Base-by-base conservation (phyloP, 2,888 invertebrate genomes). In the Incurvaria masculella region DNA sequence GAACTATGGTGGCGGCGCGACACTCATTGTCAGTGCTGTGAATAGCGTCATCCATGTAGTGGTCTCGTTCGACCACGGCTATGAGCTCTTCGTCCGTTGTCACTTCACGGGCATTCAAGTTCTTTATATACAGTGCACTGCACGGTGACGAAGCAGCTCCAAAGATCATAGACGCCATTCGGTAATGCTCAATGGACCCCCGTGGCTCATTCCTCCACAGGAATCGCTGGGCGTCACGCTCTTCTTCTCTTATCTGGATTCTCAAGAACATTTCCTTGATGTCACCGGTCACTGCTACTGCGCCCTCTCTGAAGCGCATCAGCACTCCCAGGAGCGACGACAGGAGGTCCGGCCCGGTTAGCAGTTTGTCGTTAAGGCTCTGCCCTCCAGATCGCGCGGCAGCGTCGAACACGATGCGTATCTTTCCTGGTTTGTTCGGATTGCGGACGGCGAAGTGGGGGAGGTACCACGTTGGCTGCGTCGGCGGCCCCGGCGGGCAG, bases 231-330 rank as follows among this genome's bases (percentile, higher is more conserved):
- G 51, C 50, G n/a, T 53, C 47, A n/a, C 53, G 17, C 18, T 56
- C 53, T 43, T 52, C 47, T 1, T 33, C 19, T 23, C n/a, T 42
- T 2, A 55, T 44, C 10, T 48, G 49, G 2, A 56, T 42, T 42
- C 52, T 49, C 47, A 55, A 45, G 21, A 56, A 55, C 57, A 57
- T 57, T 17, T 57, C 57, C 1, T 48, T 39, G 1, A 58, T 58
- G 45, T 57, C 54, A 0, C 51, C 56, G 1, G 49, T 49, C 1
- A 54, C 38, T 21, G 52, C 57, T 1, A 55, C 21, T 38, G 14
- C 33, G 14, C 55, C 21, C 43, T 54, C 51, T 2, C 55, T 18
- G 33, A 57, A 57, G 8, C 57, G 45, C 8, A 54, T 19, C 52
- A 57, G 53, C 1, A 56, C 54, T 33, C 45, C 45, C 4, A 26